Percentiles rank a stretch among this genome's conserved stretches.
Evolutionary conservation across 2,888 invertebrate species (phyloP).

Genomic region (Calameuta idolon): DNA sequence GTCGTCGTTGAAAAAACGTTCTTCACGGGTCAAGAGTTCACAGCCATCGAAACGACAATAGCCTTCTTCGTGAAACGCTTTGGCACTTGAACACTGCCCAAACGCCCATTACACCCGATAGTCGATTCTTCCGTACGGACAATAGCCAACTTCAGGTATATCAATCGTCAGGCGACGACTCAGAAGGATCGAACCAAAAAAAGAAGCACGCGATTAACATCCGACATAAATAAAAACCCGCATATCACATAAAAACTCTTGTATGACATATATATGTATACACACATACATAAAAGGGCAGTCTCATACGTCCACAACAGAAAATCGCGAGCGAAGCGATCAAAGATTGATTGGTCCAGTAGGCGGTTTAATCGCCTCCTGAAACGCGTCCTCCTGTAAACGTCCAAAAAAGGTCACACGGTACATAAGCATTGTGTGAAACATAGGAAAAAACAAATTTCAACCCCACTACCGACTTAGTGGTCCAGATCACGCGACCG

Average conservation of each 20-base stretch:
- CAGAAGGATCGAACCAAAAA: neutral
- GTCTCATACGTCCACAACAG: neutral
- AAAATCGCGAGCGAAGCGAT: neutral
- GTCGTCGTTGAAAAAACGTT: no score
- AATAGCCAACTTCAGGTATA: no score
- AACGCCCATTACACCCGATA: no score
- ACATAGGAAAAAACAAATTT: neutral
- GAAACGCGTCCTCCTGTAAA: neutral
- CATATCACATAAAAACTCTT: neutral
- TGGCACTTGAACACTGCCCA: no score
- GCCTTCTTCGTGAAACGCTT: no score
- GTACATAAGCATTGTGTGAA: no score
- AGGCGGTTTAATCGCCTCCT: neutral
- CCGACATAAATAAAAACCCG: neutral
- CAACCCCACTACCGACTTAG: neutral
- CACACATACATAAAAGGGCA: neutral
- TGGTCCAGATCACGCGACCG: neutral
- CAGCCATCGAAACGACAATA: no score
- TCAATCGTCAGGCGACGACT: neutral
- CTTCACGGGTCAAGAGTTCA: no score
- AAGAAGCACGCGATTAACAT: neutral
- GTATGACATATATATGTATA: neutral
- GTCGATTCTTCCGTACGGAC: no score
- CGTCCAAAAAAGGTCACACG: no score
- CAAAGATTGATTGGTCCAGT: neutral